Conservation (phyloP, 2,797 vertebrate species). For the Euphonia xanthogaster region DNA sequence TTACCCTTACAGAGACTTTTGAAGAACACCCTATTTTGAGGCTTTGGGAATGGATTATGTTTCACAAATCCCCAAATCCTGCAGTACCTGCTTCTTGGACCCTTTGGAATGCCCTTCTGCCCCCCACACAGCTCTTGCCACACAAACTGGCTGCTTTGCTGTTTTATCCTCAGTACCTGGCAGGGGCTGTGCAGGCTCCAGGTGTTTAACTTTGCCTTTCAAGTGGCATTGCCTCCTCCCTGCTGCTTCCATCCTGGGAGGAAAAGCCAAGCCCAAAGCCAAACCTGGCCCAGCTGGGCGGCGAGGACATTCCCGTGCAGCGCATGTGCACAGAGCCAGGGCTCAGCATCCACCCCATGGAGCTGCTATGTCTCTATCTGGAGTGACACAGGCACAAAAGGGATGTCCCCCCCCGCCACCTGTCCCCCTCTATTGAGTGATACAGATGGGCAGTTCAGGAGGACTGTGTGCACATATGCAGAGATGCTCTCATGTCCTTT, state of each 20-base stretch:
- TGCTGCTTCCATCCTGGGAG: neutral
- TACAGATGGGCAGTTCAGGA: conserved; percentile 38
- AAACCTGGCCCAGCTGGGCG: neutral
- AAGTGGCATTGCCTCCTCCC: neutral
- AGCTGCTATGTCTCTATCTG: conserved; percentile 18
- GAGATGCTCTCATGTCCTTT: conserved; percentile 72
- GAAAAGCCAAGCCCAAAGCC: neutral
- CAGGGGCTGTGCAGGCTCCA: neutral
- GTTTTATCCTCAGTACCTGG: neutral
- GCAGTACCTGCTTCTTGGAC: neutral
- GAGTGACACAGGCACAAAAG: conserved; percentile 45
- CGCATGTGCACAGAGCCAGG: fast-evolving
- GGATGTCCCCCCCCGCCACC: neutral
- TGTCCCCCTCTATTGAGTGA: neutral
- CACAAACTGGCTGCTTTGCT: neutral
- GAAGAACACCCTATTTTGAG: neutral
- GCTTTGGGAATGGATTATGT: neutral
- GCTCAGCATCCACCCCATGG: neutral
- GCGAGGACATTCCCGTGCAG: neutral
- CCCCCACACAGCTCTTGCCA: neutral
- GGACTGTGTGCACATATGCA: conserved; percentile 47
- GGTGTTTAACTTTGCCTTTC: neutral
- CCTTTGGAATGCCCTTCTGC: neutral
- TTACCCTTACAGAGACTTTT: neutral
- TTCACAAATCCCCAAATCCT: neutral